Conservation (phyloP, 2,113 vertebrate genomes). For the Aegotheles bennettii region DNA sequence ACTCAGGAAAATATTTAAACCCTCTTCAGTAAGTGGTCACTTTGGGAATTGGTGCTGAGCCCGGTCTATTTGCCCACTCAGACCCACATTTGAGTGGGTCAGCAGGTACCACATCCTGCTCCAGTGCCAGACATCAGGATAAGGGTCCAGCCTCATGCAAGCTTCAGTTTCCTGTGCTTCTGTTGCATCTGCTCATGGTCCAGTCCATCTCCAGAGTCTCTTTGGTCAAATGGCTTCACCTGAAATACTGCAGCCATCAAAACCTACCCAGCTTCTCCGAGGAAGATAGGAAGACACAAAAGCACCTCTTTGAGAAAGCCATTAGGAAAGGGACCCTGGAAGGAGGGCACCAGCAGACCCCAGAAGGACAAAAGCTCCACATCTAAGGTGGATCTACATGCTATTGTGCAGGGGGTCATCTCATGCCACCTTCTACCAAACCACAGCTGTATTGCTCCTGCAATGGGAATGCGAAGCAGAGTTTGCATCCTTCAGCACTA, state of each 20-base stretch:
- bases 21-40: background rate
- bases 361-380: background rate
- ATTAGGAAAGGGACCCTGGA: background rate
- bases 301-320: background rate
- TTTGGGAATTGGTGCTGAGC: background rate
- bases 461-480: rapidly evolving
- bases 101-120: background rate
- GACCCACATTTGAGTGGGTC: background rate
- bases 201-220: background rate
- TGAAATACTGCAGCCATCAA: background rate
- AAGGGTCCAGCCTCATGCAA: background rate
- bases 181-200: background rate
- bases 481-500: background rate
- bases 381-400: background rate
- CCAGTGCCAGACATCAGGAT: background rate
- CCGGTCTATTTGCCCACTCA: background rate
- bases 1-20: background rate
- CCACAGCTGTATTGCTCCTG: background rate
- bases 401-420: background rate
- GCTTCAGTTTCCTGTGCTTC: background rate
- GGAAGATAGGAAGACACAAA: background rate
- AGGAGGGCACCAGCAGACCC: background rate
- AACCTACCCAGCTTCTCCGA: background rate
- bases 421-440: background rate
- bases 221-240: background rate